These are phyloP conservation scores for Diploscapter pachys DNA, from an alignment of 1,140 invertebrate genomes.

Conservation along the genomic window DNA sequence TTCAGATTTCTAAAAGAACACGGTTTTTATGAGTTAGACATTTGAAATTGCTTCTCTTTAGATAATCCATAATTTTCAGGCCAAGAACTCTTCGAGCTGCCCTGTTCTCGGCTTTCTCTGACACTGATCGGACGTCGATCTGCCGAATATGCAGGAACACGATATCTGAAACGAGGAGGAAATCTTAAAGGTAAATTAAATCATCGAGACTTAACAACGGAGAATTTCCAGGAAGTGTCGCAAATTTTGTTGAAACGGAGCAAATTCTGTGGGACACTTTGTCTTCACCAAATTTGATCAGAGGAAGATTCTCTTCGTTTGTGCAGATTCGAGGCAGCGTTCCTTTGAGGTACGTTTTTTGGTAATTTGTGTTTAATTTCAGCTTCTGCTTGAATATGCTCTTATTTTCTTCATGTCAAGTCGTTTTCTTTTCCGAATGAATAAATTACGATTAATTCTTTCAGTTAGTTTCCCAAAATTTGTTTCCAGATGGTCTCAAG, in stretches of 20 bases:
- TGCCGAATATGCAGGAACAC: slow-evolving; percentile 51
- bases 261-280: slow-evolving; percentile 54
- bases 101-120: slow-evolving; percentile 48
- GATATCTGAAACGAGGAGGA: slow-evolving; percentile 54
- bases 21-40: background rate
- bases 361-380: no score
- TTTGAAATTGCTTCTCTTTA: background rate
- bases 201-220: no score
- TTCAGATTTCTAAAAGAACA: background rate
- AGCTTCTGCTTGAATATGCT: no score
- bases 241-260: slow-evolving; percentile 58
- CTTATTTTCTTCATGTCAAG: no score
- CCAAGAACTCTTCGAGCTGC: slow-evolving; percentile 49
- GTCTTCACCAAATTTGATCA: slow-evolving; percentile 37
- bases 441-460: no score
- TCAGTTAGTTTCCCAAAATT: background rate
- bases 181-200: slow-evolving; percentile 49
- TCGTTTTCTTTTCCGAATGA: no score
- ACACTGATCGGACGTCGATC: slow-evolving; percentile 53
- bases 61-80: slow-evolving; percentile 37
- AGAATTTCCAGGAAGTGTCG: slow-evolving; percentile 41
- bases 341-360: slow-evolving; percentile 32
- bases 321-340: slow-evolving; percentile 56
- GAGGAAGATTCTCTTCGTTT: slow-evolving; percentile 49
- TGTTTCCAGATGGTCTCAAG: slow-evolving; percentile 56